phyloP scores from a whole-genome alignment of 2,797 vertebrate genomes.

The Gambelia wislizenii region DNA sequence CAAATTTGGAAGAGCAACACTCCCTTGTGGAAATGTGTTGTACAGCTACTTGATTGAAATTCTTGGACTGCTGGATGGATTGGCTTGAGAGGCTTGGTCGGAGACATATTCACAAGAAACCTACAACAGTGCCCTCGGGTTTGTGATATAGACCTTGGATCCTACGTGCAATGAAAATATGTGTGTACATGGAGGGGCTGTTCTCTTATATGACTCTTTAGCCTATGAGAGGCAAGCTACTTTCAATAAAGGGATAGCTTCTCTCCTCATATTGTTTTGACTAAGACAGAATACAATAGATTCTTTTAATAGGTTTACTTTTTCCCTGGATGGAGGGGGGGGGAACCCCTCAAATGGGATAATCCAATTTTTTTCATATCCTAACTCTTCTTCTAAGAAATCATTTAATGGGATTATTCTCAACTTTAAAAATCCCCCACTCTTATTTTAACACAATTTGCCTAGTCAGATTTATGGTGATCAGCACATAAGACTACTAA shows the following conservation, averaged over 20 bases:
- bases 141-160: neutral
- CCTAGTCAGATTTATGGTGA: conserved; percentile 55
- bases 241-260: neutral
- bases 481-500: conserved; percentile 28
- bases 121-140: neutral
- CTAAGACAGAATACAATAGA: conserved; percentile 47
- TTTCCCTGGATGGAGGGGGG: conserved; percentile 21
- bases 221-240: neutral
- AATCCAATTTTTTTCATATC: conserved; percentile 64
- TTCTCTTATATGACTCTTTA: neutral
- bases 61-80: neutral
- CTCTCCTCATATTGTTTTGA: conserved; percentile 22
- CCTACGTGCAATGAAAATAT: no score
- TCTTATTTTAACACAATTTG: conserved; percentile 8
- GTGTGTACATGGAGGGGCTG: neutral
- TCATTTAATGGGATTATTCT: conserved; percentile 59
- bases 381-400: conserved; percentile 44
- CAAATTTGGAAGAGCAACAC: neutral
- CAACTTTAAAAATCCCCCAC: conserved; percentile 33
- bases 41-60: neutral
- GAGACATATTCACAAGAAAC: neutral
- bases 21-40: neutral
- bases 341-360: neutral
- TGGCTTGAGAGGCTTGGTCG: neutral
- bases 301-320: conserved; percentile 59